A percentile compares a stretch with the other conserved stretches of the same genome.
These are phyloP conservation scores for Eurosta solidaginis DNA, from an alignment of 1,140 invertebrate species.

Conservation along the genomic window DNA sequence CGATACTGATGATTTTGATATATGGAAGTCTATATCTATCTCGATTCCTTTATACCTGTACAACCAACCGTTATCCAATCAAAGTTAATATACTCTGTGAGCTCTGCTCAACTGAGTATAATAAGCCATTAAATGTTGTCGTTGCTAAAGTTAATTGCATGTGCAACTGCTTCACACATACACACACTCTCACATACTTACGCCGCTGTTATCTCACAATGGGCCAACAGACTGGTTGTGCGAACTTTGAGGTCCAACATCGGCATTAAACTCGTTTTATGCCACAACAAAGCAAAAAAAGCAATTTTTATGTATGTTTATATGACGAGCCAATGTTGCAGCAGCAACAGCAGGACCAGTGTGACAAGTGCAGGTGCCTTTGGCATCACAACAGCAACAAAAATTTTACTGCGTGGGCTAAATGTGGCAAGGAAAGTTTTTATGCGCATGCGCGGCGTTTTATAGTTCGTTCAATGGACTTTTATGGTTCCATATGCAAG, in stretches of 20 bases:
- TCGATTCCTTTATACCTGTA: too few species aligned
- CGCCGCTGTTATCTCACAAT: neutral
- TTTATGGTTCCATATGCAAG: too few species aligned
- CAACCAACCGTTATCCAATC: too few species aligned
- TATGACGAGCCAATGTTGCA: neutral
- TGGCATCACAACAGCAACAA: neutral
- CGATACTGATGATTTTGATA: too few species aligned
- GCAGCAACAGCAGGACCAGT: neutral
- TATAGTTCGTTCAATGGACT: neutral
- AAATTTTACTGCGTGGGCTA: neutral
- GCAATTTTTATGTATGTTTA: too few species aligned
- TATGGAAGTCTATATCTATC: too few species aligned
- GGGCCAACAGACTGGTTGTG: neutral
- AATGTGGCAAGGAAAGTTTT: constrained; percentile 20
- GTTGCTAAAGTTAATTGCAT: neutral
- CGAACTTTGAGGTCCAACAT: neutral
- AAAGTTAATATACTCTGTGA: too few species aligned
- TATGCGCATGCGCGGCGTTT: neutral
- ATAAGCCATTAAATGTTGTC: neutral
- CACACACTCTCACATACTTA: neutral
- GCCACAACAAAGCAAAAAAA: neutral
- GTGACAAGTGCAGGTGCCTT: constrained; percentile 15
- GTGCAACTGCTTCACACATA: neutral
- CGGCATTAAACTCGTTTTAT: constrained; percentile 1
- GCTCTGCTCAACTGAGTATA: too few species aligned